Conservation (phyloP, 1,140 invertebrate species). For the Tyrophagus putrescentiae region DNA sequence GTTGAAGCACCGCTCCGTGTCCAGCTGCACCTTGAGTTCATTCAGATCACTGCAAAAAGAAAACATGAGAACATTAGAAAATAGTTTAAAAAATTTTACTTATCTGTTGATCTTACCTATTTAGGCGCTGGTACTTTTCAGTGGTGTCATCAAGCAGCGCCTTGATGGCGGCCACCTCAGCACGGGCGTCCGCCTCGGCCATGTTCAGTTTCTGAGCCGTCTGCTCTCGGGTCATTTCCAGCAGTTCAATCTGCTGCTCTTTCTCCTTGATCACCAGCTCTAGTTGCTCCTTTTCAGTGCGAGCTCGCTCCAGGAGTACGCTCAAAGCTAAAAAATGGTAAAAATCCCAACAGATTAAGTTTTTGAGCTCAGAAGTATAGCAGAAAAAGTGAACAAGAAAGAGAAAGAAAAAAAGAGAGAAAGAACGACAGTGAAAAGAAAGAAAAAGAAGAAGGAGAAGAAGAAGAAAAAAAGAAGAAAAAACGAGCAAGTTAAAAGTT, state of each 20-base stretch:
- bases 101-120: no score
- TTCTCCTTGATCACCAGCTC: conserved; percentile 1
- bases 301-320: not conserved
- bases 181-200: not conserved
- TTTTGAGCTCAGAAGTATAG: no score
- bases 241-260: conserved; percentile 2
- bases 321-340: not conserved
- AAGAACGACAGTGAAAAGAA: no score
- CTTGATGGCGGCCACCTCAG: not conserved
- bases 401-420: no score
- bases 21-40: conserved; percentile 80
- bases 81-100: no score
- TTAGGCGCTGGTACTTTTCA: not conserved
- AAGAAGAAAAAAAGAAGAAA: no score
- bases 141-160: not conserved
- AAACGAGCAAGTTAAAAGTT: no score
- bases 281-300: not conserved
- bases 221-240: not conserved
- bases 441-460: no score
- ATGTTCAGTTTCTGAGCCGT: not conserved
- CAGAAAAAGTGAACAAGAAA: no score
- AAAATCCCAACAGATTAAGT: no score
- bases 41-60: conserved; percentile 15
- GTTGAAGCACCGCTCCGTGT: conserved; percentile 81
- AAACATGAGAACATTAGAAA: not conserved